These are phyloP conservation scores for Phrynocephalus forsythii DNA, from an alignment of 2,797 vertebrate genomes.

Conservation along the genomic window DNA sequence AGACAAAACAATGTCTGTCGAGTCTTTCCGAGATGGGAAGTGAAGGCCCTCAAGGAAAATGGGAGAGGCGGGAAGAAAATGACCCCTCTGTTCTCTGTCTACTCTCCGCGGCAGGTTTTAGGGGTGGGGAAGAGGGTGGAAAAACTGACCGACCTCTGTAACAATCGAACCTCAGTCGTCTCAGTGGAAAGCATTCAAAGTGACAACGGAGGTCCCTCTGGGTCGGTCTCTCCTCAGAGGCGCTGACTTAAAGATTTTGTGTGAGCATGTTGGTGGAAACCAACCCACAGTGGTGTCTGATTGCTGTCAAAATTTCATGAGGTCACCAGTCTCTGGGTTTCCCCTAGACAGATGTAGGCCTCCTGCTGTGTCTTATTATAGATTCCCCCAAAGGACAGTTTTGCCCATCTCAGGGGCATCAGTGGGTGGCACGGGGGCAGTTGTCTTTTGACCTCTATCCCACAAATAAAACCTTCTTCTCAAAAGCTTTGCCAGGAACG, in stretches of 20 bases:
- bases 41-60: conserved; percentile 4
- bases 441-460: no score
- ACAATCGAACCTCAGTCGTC: conserved; percentile 1
- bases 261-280: no score
- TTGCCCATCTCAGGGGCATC: not conserved
- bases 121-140: not conserved
- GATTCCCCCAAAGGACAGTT: not conserved
- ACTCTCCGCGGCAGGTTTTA: not conserved
- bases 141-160: not conserved
- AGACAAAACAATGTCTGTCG: not conserved
- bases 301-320: not conserved
- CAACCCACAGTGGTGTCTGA: not conserved
- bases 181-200: not conserved
- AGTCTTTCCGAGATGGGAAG: not conserved
- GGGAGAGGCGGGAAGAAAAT: conserved; percentile 24
- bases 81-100: not conserved
- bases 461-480: no score
- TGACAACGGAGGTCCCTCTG: not conserved
- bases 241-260: not conserved
- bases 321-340: conserved; percentile 8
- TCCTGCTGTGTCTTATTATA: not conserved
- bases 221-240: not conserved
- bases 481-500: not conserved
- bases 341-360: not conserved
- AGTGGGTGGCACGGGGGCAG: not conserved